Percentiles rank a stretch among this genome's conserved stretches.
These are phyloP conservation scores for Papilio elwesi DNA, from an alignment of 2,888 invertebrate genomes.

Conservation along the genomic window DNA sequence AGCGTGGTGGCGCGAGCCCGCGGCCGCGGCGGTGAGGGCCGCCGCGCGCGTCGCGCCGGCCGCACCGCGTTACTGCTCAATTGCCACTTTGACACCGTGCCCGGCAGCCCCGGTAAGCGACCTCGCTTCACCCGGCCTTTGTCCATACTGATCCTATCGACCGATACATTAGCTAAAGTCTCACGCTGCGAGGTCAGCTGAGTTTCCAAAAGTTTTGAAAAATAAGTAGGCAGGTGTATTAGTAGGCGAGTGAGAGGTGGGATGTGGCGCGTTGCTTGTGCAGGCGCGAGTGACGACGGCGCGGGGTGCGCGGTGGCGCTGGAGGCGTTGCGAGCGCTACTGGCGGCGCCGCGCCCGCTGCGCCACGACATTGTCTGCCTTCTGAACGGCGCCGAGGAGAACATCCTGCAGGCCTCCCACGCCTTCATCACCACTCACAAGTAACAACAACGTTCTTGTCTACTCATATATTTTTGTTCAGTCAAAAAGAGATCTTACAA, in stretches of 20 bases:
- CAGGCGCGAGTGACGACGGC: conserved; percentile 95
- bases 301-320: conserved; percentile 95
- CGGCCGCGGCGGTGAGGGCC: conserved; percentile 80
- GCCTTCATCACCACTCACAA: conserved; percentile 95
- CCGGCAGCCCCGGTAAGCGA: conserved; percentile 91
- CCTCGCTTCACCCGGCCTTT: neutral
- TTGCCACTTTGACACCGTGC: conserved; percentile 96
- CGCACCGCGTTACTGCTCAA: conserved; percentile 90
- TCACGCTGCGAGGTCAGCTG: too few relatives aligned
- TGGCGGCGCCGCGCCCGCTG: conserved; percentile 83
- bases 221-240: too few relatives aligned
- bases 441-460: conserved; percentile 45
- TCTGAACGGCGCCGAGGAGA: conserved; percentile 97
- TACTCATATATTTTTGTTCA: neutral
- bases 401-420: conserved; percentile 93
- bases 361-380: conserved; percentile 91
- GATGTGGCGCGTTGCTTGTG: conserved; percentile 5
- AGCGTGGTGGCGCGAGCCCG: conserved; percentile 88
- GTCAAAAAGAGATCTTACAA: neutral
- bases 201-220: too few relatives aligned
- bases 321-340: conserved; percentile 90
- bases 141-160: neutral
- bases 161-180: too few relatives aligned
- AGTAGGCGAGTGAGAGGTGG: too few relatives aligned
- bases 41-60: conserved; percentile 67